Conservation (phyloP, 2,888 invertebrate genomes). For the Aspidapion aeneum region DNA sequence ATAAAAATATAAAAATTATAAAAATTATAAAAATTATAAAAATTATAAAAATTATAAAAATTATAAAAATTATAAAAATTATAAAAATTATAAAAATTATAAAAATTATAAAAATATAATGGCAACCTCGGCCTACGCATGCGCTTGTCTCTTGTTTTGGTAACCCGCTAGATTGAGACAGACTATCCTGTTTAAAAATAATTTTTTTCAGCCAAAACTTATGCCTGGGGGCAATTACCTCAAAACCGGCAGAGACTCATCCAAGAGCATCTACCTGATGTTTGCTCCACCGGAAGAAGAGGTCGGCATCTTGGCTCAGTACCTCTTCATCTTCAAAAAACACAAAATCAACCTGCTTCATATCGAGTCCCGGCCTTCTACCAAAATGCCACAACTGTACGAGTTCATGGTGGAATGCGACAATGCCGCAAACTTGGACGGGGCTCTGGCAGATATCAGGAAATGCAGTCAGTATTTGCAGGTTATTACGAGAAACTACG, state of each 20-base stretch:
- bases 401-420: conserved; percentile 96
- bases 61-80: too few species aligned
- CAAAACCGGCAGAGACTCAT: conserved; percentile 70
- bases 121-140: too few species aligned
- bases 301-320: conserved; percentile 85
- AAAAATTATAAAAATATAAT: too few species aligned
- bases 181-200: too few species aligned
- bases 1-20: too few species aligned
- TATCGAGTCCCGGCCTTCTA: conserved; percentile 91
- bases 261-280: conserved; percentile 76
- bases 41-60: too few species aligned
- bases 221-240: conserved; percentile 83
- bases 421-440: conserved; percentile 69
- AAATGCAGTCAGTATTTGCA: conserved; percentile 74
- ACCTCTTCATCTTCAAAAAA: conserved; percentile 83
- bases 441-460: conserved; percentile 71
- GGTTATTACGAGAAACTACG: conserved; percentile 84
- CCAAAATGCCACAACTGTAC: conserved; percentile 70
- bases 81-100: too few species aligned
- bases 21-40: too few species aligned
- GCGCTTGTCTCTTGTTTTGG: too few species aligned
- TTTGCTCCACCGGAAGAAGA: conserved; percentile 82
- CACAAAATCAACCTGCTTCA: conserved; percentile 80
- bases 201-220: conserved; percentile 64
- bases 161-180: too few species aligned